Base-by-base conservation (phyloP, 2,113 vertebrate species). In the Anarhynchus alexandrinus region DNA sequence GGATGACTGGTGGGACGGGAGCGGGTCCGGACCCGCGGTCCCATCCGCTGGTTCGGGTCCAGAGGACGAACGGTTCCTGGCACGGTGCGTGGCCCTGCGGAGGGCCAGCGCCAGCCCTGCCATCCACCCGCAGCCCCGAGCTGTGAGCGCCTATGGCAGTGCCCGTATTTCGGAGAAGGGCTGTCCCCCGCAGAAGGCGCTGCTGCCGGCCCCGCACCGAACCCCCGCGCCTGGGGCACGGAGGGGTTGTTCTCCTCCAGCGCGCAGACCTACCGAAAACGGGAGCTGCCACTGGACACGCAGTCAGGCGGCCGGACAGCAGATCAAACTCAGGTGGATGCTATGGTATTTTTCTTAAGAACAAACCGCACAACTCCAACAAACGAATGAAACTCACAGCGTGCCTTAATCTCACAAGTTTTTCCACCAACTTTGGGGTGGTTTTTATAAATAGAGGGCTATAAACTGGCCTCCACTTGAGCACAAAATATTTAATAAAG, bases 271-370 rank as follows among this genome's bases (percentile, higher is more conserved):
- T 51, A 13, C 49, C 20, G 23, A 25, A 13, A 12, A 15, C 4
- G 6, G 21, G n/a, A 43, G n/a, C n/a, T 23, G 77, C 34, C 11
- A 2, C 13, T 0, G 15, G 51, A 30, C 29, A 1, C 3, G 6
- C 1, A 1, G 32, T 0, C 12, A 38, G 17, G 49, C 6, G 14
- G 5, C 7, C 0, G 0, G 12, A 30, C 7, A 32, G 34, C 30
- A 27, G 6, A 30, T 10, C 47, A 71, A 9, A 71, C 21, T 9
- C 25, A 18, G n/a, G 71, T 19, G 22, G 25, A 59, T 11, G 15
- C 30, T 16, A 2, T 0, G 4, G 3, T 1, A 0, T 11, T 62
- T 79, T 38, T 32, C 20, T 40, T 16, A 47, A 76, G 54, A 54
- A 21, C 40, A 36, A 29, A 73, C 36, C 25, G 38, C 55, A 36